Base-by-base conservation (phyloP, 1,140 invertebrate species). In the Aphelenchoides besseyi region DNA sequence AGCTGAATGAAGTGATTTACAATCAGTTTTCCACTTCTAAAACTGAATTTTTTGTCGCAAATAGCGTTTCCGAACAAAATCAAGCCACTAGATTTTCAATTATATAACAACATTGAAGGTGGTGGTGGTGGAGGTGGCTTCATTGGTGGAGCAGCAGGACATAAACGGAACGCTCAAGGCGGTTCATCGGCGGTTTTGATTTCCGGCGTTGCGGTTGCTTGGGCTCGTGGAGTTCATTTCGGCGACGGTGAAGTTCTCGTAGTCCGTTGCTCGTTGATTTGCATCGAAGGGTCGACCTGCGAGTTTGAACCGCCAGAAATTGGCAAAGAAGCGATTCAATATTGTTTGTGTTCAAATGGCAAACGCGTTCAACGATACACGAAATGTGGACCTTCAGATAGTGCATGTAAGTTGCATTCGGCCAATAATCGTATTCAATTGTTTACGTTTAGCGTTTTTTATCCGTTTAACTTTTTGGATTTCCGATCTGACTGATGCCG, bases 91-190 rank as follows among this genome's bases (percentile, higher is more conserved):
- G n/a, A n/a, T n/a, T n/a, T n/a, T n/a, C n/a, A n/a, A n/a, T n/a
- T n/a, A n/a, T n/a, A n/a, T n/a, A n/a, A n/a, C n/a, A n/a, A n/a
- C n/a, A n/a, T n/a, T n/a, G n/a, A n/a, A n/a, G n/a, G n/a, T 16
- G 41, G 41, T 23, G 74, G 75, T 2, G 75, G 75, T 30, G 75
- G 75, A 5, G 75, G 37, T 1, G 75, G 75, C 2, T 68, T 73
- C 54, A 71, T 37, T 62, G 74, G 74, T 33, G 72, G 72, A 30
- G 33, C 26, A 1, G 63, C 41, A 52, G 76, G 76, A 5, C 33
- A 41, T 33, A 76, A 71, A 5, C 32, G 30, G 26, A 23, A 71
- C 18, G 74, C 37, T 16, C 28, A 35, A 35, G 67, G 74, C 29
- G 73, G 73, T 30, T 26, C 48, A 26, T 29, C 29, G 28, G 18